Percentiles rank a stretch among this genome's conserved stretches.
These are phyloP conservation scores for Ips nitidus DNA, from an alignment of 1,140 invertebrate species.

Conservation along the genomic window DNA sequence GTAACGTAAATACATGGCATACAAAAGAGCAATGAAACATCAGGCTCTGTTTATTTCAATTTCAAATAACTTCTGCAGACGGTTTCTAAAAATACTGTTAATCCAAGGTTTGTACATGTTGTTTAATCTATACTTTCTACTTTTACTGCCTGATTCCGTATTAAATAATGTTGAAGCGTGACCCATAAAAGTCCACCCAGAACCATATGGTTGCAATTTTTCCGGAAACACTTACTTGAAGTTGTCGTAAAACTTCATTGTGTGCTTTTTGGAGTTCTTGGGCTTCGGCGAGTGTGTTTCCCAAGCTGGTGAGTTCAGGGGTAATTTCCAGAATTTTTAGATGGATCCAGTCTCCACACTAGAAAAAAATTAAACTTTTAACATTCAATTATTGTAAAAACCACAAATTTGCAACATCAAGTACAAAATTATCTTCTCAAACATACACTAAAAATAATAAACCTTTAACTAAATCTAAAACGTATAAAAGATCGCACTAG, in stretches of 20 bases:
- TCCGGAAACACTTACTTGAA: constrained; percentile 65
- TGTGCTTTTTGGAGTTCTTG: constrained; percentile 73
- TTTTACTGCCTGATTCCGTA: not conserved
- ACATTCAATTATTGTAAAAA: constrained; percentile 1
- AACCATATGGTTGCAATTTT: no score
- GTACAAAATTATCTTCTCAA: not conserved
- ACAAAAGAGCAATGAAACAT: constrained; percentile 3
- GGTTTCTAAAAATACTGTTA: not conserved
- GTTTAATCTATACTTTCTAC: not conserved
- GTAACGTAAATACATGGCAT: not conserved
- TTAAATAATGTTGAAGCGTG: no score
- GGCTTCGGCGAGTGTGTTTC: constrained; percentile 75
- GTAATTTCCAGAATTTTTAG: constrained; percentile 84
- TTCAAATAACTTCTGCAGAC: no score
- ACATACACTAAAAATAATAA: no score
- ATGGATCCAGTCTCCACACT: constrained; percentile 83
- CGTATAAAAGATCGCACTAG: no score
- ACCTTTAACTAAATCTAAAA: no score
- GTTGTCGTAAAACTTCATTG: constrained; percentile 78
- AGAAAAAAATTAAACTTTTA: constrained; percentile 48
- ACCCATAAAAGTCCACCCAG: no score
- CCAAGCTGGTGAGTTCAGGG: constrained; percentile 81
- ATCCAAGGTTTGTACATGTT: not conserved
- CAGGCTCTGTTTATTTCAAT: not conserved
- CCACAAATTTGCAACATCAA: constrained; percentile 7